Base-by-base conservation (phyloP, 2,888 invertebrate genomes). In the Ochropacha duplaris region DNA sequence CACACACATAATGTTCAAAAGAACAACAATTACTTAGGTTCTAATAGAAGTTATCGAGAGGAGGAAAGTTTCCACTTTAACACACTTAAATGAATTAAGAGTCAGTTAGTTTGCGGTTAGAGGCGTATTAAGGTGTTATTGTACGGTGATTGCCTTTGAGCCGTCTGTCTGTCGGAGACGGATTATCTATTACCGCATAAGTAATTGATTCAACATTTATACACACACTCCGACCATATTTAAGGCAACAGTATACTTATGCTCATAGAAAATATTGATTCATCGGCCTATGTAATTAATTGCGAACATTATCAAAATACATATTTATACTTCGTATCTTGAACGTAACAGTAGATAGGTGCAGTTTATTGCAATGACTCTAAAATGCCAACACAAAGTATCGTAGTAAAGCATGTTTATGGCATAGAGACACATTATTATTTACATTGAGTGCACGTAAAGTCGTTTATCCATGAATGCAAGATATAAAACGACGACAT, bases 21-120 rank as follows among this genome's bases (percentile, higher is more conserved):
- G 62, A 66, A 59, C 75, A 75, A 78, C 84, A 82, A 87, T 88
- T 86, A 85, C 83, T 84, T 72, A 76, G 65, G 75, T 79, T 81
- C 79, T 84, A 86, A 83, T 81, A 75, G 76, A 66, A 70, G 66
- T 75, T 71, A 78, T 70, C 73, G 77, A 78, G 78, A 78, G 69
- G 70, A 75, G 79, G 82, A 81, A 86, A 84, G 76, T 86, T 83
- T 82, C 82, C 78, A 76, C 76, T 76, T 70, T 79, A 81, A 80
- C 78, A 76, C 77, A 79, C 79, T 86, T 83, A 84, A 84, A 85
- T 87, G n/a, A 84, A 88, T 88, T 87, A 87, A 83, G 77, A 83
- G 80, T 69, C 79, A 81, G 83, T 85, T 83, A 83, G 79, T 81
- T 77, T 72, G 81, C 78, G 83, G 82, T 82, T 74, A 72, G 75